A percentile compares a stretch with the other conserved stretches of the same genome.
Evolutionary conservation across 2,113 vertebrate genomes (phyloP).

Genomic region (Pseudopipra pipra): DNA sequence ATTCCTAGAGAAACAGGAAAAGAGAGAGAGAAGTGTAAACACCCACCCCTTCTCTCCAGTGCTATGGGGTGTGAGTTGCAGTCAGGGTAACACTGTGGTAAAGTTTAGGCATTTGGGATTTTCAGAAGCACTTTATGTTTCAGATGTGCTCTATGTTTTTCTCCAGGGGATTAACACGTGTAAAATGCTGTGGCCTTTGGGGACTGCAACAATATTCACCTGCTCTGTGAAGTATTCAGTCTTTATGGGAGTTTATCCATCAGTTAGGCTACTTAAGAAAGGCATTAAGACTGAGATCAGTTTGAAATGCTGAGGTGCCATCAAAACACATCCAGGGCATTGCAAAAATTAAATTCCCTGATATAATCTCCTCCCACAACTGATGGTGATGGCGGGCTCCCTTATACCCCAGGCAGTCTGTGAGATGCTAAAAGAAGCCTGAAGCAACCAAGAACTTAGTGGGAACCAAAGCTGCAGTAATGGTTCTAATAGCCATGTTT

Average conservation of each 20-base stretch:
- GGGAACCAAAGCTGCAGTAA: fast-evolving
- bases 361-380: neutral
- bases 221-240: neutral
- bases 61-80: fast-evolving
- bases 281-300: neutral
- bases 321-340: neutral
- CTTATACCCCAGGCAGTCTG: neutral
- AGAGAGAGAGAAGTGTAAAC: neutral
- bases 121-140: neutral
- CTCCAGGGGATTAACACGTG: neutral
- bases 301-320: neutral
- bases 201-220: neutral
- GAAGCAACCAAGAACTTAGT: neutral
- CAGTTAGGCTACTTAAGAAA: neutral
- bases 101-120: neutral
- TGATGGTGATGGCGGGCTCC: neutral
- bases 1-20: neutral
- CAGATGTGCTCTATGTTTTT: neutral
- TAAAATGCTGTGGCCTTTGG: neutral
- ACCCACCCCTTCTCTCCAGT: neutral
- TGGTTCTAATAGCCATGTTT: neutral
- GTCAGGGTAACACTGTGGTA: neutral
- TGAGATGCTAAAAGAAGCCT: neutral
- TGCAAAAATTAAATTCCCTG: neutral
- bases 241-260: neutral